Evolutionary conservation across 2,113 vertebrate genomes (phyloP).

Genomic region (Ammodytes marinus): DNA sequence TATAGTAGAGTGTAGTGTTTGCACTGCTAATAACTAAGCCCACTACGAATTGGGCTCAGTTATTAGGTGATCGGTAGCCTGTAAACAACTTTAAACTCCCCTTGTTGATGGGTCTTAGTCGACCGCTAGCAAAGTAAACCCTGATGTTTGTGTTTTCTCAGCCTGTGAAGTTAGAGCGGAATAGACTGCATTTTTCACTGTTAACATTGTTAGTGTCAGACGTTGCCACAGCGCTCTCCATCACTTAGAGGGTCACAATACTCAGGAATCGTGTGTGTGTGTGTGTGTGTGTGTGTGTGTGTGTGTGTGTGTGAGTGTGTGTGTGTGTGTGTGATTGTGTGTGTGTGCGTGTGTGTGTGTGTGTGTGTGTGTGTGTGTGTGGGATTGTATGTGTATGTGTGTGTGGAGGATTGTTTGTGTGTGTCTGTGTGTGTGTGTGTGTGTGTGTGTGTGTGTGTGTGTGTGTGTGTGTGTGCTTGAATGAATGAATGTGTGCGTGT

Average conservation of each 20-base stretch:
- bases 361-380: too few species aligned
- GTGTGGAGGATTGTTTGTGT: too few species aligned
- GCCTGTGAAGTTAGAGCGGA: conserved; percentile 54
- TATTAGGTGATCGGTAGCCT: conserved; percentile 76
- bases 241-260: conserved; percentile 82
- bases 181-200: conserved; percentile 66
- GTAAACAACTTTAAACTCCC: conserved; percentile 79
- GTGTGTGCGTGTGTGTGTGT: too few species aligned
- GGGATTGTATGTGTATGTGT: too few species aligned
- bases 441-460: too few species aligned
- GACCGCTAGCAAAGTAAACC: conserved; percentile 57
- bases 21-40: too few species aligned
- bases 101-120: conserved; percentile 60
- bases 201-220: conserved; percentile 84
- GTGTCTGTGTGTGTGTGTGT: too few species aligned
- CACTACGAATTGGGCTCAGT: conserved; percentile 54
- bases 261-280: conserved; percentile 42
- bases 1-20: neutral
- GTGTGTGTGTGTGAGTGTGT: too few species aligned
- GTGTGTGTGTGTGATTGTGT: too few species aligned
- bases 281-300: too few species aligned
- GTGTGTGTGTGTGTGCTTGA: too few species aligned
- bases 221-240: conserved; percentile 74
- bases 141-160: conserved; percentile 61
- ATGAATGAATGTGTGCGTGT: too few species aligned